These are phyloP conservation scores for Sesamia nonagrioides DNA, from an alignment of 1,140 invertebrate genomes.

Conservation along the genomic window DNA sequence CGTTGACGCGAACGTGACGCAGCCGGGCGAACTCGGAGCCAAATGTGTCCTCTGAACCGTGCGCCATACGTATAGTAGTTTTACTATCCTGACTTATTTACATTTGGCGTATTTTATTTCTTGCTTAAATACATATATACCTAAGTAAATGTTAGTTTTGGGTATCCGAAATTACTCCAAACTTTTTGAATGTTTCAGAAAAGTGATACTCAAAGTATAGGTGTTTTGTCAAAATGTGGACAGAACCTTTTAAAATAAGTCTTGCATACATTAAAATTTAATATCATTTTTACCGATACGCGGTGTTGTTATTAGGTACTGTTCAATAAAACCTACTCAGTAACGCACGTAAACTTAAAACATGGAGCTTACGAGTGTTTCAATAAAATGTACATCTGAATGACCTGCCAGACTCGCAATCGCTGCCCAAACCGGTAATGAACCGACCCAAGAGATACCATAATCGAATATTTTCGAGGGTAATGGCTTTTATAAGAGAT, in stretches of 20 bases:
- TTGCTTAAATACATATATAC: neutral
- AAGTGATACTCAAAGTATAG: neutral
- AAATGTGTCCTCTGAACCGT: slow-evolving; percentile 57
- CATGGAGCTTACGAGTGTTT: slow-evolving; percentile 29
- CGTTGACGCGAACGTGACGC: slow-evolving; percentile 72
- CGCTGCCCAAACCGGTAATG: slow-evolving; percentile 54
- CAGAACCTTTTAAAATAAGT: neutral
- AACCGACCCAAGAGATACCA: slow-evolving; percentile 49
- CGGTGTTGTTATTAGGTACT: slow-evolving; percentile 38
- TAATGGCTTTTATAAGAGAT: slow-evolving; percentile 56
- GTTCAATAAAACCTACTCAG: slow-evolving; percentile 50
- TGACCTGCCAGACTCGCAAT: slow-evolving; percentile 47
- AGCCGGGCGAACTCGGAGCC: slow-evolving; percentile 53
- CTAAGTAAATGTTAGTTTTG: too few species aligned
- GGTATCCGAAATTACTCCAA: too few species aligned
- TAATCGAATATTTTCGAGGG: slow-evolving; percentile 57
- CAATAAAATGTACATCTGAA: slow-evolving; percentile 57
- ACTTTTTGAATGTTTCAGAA: neutral
- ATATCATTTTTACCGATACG: slow-evolving; percentile 23
- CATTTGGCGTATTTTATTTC: slow-evolving; percentile 37
- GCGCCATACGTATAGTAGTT: slow-evolving; percentile 40
- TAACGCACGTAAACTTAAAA: slow-evolving; percentile 40
- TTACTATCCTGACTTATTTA: slow-evolving; percentile 47
- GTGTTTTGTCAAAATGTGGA: neutral
- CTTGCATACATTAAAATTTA: slow-evolving; percentile 11